phyloP scores from a whole-genome alignment of 30 jellyfish, hydroid and myxozoan species.

The Catostylus mosaicus region DNA sequence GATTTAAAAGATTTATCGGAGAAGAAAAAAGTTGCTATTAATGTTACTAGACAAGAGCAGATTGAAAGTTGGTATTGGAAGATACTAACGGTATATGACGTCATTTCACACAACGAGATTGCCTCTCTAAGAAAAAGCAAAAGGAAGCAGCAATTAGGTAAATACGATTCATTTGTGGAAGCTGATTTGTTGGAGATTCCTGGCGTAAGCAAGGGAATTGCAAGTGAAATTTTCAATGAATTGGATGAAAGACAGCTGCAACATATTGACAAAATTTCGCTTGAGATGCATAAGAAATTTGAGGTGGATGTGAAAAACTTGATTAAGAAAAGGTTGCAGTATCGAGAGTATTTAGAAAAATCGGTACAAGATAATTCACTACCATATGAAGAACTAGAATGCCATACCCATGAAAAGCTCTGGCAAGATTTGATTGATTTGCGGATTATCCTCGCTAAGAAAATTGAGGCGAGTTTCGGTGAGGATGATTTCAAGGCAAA shows the following conservation, averaged over 20 bases:
- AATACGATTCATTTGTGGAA: neutral
- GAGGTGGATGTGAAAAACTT: too few species aligned
- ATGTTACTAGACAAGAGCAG: neutral
- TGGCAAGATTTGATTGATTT: slow-evolving; percentile 36
- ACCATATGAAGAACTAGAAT: slow-evolving; percentile 24
- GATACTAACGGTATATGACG: neutral
- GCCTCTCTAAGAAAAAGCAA: neutral
- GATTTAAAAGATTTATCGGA: neutral
- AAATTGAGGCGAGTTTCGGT: neutral
- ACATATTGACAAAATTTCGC: neutral
- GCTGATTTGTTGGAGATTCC: slow-evolving; percentile 4
- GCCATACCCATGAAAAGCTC: slow-evolving; percentile 10
- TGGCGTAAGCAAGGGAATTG: neutral
- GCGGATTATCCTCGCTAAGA: neutral
- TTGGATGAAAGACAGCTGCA: neutral
- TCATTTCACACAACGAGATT: neutral
- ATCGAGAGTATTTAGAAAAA: too few species aligned
- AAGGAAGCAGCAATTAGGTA: neutral
- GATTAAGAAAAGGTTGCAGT: too few species aligned
- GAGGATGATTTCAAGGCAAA: slow-evolving; percentile 2
- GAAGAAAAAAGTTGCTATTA: neutral
- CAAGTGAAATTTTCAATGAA: neutral
- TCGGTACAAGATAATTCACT: neutral
- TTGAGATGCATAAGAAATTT: neutral
- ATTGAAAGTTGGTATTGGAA: slow-evolving; percentile 6